Base-by-base conservation (phyloP, 2,888 invertebrate genomes). In the Orthosia incerta region DNA sequence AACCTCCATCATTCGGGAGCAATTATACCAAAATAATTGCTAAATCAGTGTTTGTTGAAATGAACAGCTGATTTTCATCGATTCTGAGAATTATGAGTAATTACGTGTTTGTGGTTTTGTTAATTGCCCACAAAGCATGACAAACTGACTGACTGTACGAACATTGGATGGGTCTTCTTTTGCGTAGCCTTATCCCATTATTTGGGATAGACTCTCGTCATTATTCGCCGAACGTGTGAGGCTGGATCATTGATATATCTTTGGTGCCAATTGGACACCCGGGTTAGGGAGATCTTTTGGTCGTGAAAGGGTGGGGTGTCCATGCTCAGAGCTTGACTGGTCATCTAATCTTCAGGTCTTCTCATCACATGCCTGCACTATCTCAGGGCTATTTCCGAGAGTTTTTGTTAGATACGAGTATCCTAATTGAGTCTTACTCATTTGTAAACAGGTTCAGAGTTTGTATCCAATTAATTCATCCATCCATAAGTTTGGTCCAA, bases 21-120 rank as follows among this genome's bases (percentile, higher is more conserved):
- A 51, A n/a, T 65, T 46, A 51, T 65, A 56, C 20, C 13, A 45
- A 39, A 39, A 51, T 56, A 60, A 80, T 73, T 26, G 18, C 23
- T 0, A 5, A 51, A 73, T 72, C 55, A 56, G 13, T 13, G 13
- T 56, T 15, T 18, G 55, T 60, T 62, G 18, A 20, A 20, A 15
- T 18, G 3, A 4, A 4, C 53, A 53, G 16, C 46, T 2, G 9
- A n/a, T 53, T 53, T 26, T 18, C 15, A 45, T 20, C 0, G 7
- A 45, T 20, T 18, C 12, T 23, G 11, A 23, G 5, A 48, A 4
- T 39, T 46, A 55, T 26, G 20, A 31, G 23, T 56, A 13, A 57
- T 18, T 18, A 18, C 16, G 11, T 3, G 26, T 4, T 26, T 18
- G 12, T 57, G 18, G 16, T 57, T n/a, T 65, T 23, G 4, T 50